Evolutionary conservation across 2,113 vertebrate species (phyloP).

Genomic region (Salvelinus namaycush): DNA sequence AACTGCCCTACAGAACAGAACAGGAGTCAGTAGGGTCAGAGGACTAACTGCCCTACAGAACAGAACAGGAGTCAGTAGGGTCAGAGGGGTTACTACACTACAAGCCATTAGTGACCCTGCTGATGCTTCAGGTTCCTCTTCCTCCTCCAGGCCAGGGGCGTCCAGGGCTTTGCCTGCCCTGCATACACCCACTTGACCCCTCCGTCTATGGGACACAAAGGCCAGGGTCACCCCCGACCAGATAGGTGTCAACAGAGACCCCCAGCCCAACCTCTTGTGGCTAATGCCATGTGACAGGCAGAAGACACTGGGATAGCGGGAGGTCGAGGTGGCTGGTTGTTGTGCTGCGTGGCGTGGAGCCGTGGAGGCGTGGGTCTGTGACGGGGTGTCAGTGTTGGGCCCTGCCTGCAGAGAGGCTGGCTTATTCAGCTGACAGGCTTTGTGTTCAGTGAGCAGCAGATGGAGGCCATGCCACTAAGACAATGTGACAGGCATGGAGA

Average conservation of each 20-base stretch:
- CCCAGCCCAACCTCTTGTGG: conserved; percentile 28
- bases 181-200: conserved; percentile 72
- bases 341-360: conserved; percentile 30
- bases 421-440: conserved; percentile 49
- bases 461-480: conserved; percentile 20
- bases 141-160: conserved; percentile 5
- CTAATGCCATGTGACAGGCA: conserved; percentile 70
- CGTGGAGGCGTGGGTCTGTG: conserved; percentile 23
- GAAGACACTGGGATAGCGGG: conserved; percentile 56
- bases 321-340: conserved; percentile 39
- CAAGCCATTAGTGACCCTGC: conserved; percentile 24
- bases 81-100: conserved; percentile 55
- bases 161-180: conserved; percentile 25
- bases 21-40: conserved; percentile 34
- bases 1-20: too few relatives aligned
- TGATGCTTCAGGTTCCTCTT: conserved; percentile 9
- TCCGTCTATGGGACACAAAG: conserved; percentile 59
- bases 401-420: conserved; percentile 30
- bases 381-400: conserved; percentile 24
- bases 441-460: conserved; percentile 30
- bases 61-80: conserved; percentile 18
- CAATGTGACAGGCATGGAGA: conserved; percentile 17
- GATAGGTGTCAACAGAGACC: conserved; percentile 59
- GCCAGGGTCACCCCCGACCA: conserved; percentile 57
- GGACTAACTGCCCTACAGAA: background rate